Evolutionary conservation across 2,888 invertebrate species (phyloP).

Genomic region (Anthophora plumipes): DNA sequence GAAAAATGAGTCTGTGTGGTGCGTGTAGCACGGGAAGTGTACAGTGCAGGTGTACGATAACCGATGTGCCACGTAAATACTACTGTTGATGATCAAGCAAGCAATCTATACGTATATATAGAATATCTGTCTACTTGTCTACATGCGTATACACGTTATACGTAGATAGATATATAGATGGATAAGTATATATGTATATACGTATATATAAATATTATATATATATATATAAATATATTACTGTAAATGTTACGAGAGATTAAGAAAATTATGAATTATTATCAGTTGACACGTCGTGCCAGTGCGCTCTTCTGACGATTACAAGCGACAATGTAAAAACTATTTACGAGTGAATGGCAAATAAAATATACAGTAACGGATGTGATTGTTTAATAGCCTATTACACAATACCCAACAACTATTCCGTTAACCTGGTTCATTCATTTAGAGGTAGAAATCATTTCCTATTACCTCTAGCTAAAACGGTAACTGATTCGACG

Average conservation of each 20-base stretch:
- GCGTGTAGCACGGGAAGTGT: neutral
- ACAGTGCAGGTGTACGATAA: slow-evolving; percentile 12
- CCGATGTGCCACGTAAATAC: slow-evolving; percentile 44
- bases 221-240: slow-evolving; percentile 57
- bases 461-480: too few species aligned
- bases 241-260: slow-evolving; percentile 80
- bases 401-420: too few species aligned
- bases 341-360: slow-evolving; percentile 80
- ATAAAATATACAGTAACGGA: slow-evolving; percentile 74
- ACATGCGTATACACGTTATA: too few species aligned
- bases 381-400: slow-evolving; percentile 5
- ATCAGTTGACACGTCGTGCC: slow-evolving; percentile 76
- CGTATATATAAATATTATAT: slow-evolving; percentile 40
- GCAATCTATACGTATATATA: slow-evolving; percentile 75
- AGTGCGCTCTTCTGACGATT: slow-evolving; percentile 57
- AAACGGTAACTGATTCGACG: too few species aligned
- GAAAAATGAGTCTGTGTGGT: slow-evolving; percentile 3
- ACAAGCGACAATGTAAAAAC: slow-evolving; percentile 75
- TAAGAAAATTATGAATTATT: slow-evolving; percentile 79
- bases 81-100: slow-evolving; percentile 65
- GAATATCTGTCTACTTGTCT: too few species aligned
- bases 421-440: neutral
- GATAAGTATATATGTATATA: slow-evolving; percentile 29
- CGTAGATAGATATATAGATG: too few species aligned
- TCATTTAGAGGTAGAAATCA: neutral